Evolutionary conservation across 2,888 invertebrate species (phyloP).

Genomic region (Tipula unca): DNA sequence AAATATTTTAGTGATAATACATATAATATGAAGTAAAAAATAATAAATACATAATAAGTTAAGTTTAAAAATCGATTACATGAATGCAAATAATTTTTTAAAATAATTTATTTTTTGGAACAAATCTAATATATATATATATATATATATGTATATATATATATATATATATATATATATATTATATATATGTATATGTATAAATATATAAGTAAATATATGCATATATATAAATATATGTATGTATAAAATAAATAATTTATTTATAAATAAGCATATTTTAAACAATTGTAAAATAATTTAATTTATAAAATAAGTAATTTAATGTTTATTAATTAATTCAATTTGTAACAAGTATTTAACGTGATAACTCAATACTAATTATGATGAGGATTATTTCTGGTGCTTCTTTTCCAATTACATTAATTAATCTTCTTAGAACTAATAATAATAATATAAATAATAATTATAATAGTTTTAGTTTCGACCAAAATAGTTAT

Average conservation of each 20-base stretch:
- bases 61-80: background rate
- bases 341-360: constrained; percentile 17
- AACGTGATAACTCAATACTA: constrained; percentile 18
- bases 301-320: background rate
- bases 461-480: constrained; percentile 8
- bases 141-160: background rate
- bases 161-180: background rate
- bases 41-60: background rate
- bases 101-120: background rate
- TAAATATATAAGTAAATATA: background rate
- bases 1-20: background rate
- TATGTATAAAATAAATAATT: background rate
- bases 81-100: background rate
- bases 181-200: background rate
- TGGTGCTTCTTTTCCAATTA: constrained; percentile 20
- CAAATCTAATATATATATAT: background rate
- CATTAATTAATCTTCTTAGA: constrained; percentile 17
- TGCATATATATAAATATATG: background rate
- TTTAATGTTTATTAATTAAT: constrained; percentile 1
- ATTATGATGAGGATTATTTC: constrained; percentile 19
- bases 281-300: background rate
- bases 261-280: background rate
- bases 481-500: background rate
- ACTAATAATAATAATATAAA: background rate
- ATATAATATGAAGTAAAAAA: background rate